Base-by-base conservation (phyloP, 2,113 vertebrate genomes). In the Lutjanus erythropterus region DNA sequence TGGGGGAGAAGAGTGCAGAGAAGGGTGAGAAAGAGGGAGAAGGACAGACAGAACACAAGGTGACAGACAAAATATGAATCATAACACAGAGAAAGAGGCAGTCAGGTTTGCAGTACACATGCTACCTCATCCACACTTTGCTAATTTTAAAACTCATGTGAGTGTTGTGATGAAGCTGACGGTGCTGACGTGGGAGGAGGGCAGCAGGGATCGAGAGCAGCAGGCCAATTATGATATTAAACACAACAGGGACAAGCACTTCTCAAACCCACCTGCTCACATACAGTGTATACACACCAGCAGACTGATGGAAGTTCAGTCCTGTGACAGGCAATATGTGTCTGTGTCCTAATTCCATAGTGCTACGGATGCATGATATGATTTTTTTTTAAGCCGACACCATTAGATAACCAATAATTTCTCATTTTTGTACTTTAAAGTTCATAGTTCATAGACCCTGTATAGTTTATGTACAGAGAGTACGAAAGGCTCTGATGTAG, bases 181-280 rank as follows among this genome's bases (percentile, higher is more conserved):
- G 19, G 47, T 60, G 35, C 19, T 65, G 35, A 58, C 0, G 16
- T 61, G 55, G 41, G 55, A 68, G 19, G 18, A 8, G 15, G 27
- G 16, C 62, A 62, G 56, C 27, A 25, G 49, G 9, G 49, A 42
- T 61, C 21, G n/a, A 49, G 47, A n/a, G 15, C 68, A 61, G 55
- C 25, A 23, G 23, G 6, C 14, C 14, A 19, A 21, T 46, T 21
- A 42, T 35, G 23, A 46, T 33, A 5, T 29, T 16, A 70, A 69
- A 19, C 15, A 21, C 12, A 23, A 18, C 46, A 39, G 47, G 19
- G 9, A 29, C 19, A 14, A 18, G 18, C 23, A 25, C 29, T 35
- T 64, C 33, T 66, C 19, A 75, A 78, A 65, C 35, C 29, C 52
- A 58, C 29, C 52, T 35, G 39, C 27, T 73, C 18, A 78, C 56